Evolutionary conservation across 2,888 invertebrate genomes (phyloP).

Genomic region (Lasioglossum oenotherae): DNA sequence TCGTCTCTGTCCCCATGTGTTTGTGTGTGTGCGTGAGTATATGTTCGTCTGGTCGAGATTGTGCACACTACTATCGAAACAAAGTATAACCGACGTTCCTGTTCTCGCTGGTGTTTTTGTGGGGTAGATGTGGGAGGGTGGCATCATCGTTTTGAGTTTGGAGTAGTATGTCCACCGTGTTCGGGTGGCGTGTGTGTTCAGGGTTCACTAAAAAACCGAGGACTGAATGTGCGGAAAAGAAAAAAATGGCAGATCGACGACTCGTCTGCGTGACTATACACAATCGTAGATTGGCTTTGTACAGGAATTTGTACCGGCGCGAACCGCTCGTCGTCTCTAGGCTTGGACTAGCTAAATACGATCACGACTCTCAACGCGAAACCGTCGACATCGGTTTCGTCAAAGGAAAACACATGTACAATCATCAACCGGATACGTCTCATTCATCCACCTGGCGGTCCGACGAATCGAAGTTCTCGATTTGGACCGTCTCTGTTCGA

Average conservation of each 20-base stretch:
- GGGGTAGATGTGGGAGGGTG: background rate
- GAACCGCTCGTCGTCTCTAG: slow-evolving; percentile 64
- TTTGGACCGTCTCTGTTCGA: background rate
- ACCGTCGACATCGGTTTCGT: slow-evolving; percentile 52
- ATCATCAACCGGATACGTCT: slow-evolving; percentile 67
- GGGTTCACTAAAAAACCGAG: slow-evolving; percentile 1
- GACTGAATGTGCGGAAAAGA: slow-evolving; percentile 30
- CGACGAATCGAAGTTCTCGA: slow-evolving; percentile 65
- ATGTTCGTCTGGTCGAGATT: slow-evolving; percentile 43
- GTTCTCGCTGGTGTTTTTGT: background rate
- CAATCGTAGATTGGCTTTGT: slow-evolving; percentile 35
- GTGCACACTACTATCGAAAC: slow-evolving; percentile 55
- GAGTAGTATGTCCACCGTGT: background rate
- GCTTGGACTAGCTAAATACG: slow-evolving; percentile 79
- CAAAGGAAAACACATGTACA: slow-evolving; percentile 62
- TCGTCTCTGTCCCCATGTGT: background rate
- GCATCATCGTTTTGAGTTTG: background rate
- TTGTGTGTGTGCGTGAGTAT: slow-evolving; percentile 5
- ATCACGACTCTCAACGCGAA: slow-evolving; percentile 77
- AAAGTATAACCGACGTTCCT: slow-evolving; percentile 13
- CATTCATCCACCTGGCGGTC: slow-evolving; percentile 29
- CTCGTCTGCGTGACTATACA: slow-evolving; percentile 36
- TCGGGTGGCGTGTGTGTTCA: background rate
- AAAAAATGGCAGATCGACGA: slow-evolving; percentile 36
- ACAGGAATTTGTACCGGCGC: slow-evolving; percentile 34